Evolutionary conservation across 2,113 vertebrate species (phyloP), one percentile per base, ranked within the genome.

Genomic region (Egretta garzetta): DNA sequence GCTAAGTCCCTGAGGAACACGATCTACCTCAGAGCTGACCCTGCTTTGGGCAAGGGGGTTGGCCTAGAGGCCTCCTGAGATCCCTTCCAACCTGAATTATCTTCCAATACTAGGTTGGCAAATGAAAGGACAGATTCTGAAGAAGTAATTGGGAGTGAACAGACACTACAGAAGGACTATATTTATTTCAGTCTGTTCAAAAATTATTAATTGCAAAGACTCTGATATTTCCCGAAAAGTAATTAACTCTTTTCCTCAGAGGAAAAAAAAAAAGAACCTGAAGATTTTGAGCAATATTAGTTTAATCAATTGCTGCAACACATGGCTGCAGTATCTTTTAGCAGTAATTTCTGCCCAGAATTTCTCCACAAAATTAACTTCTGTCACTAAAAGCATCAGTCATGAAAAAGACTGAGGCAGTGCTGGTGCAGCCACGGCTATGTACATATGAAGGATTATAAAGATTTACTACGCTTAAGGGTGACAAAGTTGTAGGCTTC

Each of bases 401-500:
- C 35, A 71, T 28, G 17, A 79, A 71, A 91, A 79, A 80, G 28
- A 43, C 52, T 27, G 64, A 72, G 80, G 62, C 89, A 82, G 9
- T 52, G 20, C 21, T 85, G 23, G 11, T 67, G 41, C 33, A 83
- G 52, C 47, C 47, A 32, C 5, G 8, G 52, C 41, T 72, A 12
- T 12, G 26, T 14, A 49, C 14, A 17, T 33, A 35, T 14, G 37
- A 52, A 73, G 41, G 27, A 37, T 50, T 70, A 41, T 41, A 60
- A 75, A 80, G n/a, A 72, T 60, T 55, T 71, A 71, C 39, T 71
- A 27, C 26, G 55, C 19, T 73, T 45, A 76, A 86, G 37, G 37
- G 12, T 91, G 96, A 94, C 92, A 97, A 93, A 96, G 81, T 6
- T 79, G 60, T 86, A 91, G 56, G 58, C 83, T 97, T 94, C 99